Conservation (phyloP, 2,888 invertebrate species). For the Balanococcus diminutus region DNA sequence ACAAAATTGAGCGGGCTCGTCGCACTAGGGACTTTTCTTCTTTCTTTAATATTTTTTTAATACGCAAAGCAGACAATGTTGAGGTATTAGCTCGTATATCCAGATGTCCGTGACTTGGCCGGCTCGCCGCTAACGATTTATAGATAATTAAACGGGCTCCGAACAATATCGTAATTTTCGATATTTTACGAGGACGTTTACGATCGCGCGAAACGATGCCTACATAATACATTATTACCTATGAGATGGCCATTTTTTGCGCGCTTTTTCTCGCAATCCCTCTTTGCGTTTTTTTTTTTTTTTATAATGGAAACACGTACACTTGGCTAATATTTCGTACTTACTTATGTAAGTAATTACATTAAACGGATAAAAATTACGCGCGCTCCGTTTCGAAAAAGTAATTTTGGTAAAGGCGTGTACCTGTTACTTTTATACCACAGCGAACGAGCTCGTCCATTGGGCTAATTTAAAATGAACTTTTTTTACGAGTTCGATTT, state of each 20-base stretch:
- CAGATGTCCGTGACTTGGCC: constrained; percentile 50
- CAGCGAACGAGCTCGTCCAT: not conserved
- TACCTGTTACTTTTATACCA: not conserved
- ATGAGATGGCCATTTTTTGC: constrained; percentile 2
- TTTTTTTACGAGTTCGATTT: constrained; percentile 27
- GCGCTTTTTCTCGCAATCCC: not conserved
- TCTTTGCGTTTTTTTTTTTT: not conserved
- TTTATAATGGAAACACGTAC: not conserved
- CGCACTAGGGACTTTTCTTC: not conserved
- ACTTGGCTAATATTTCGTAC: too few relatives aligned
- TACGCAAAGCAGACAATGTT: constrained; percentile 41
- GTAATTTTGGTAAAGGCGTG: constrained; percentile 40
- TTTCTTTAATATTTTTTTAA: not conserved
- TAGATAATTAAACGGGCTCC: constrained; percentile 51
- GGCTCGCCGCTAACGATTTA: constrained; percentile 46
- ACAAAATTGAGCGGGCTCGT: not conserved
- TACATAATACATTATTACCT: constrained; percentile 42
- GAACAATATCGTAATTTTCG: constrained; percentile 53
- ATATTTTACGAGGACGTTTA: constrained; percentile 53
- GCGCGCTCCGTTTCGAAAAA: not conserved
- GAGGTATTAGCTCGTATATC: constrained; percentile 40
- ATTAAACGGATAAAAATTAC: constrained; percentile 6
- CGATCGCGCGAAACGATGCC: constrained; percentile 53
- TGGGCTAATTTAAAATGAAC: not conserved
- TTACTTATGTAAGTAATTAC: constrained; percentile 38